Evolutionary conservation across 2,888 invertebrate genomes (phyloP), one percentile per base, ranked within the genome.

Genomic region (Xestobium rufovillosum): DNA sequence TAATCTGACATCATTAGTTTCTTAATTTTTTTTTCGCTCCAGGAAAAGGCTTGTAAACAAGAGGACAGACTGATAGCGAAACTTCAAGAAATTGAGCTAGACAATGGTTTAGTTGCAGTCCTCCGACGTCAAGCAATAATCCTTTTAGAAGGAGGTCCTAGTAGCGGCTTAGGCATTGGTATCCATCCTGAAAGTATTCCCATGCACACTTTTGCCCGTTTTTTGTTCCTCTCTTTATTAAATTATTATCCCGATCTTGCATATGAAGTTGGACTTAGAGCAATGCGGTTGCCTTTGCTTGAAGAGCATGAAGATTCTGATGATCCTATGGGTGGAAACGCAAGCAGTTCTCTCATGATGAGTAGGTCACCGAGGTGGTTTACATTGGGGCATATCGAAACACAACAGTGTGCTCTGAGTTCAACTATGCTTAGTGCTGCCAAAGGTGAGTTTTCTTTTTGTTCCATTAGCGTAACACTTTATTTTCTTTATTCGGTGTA

Each of bases 141-240:
- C 36, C 66, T 86, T 40, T 66, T 87, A 13, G 82, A 81, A 55
- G 84, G 83, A 28, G 86, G 86, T 0, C 83, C 85, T 0, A 78
- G 79, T 4, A 83, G 83, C 46, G 85, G 84, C 23, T 71, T 87
- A 13, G 79, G 78, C 10, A 67, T 73, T 39, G 84, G 83, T 14
- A 80, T 86, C 45, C 85, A 85, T 60, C 80, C 85, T 0, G 80
- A 87, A 50, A 83, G 83, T 25, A 80, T 84, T 48, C 87, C 88
- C 11, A 85, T 87, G 73, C 87, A 88, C 60, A 85, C 84, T 26
- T 85, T 86, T 65, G 86, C 87, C 6, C 64, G 83, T 46, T 87
- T 80, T 65, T 71, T 87, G 45, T 88, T 88, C 69, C 75, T 82
- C 16, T 78, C 84, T 14, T 69, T 88, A 45, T 69, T 86, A 51